phyloP scores from a whole-genome alignment of 2,113 vertebrate genomes.

The Ictalurus furcatus region DNA sequence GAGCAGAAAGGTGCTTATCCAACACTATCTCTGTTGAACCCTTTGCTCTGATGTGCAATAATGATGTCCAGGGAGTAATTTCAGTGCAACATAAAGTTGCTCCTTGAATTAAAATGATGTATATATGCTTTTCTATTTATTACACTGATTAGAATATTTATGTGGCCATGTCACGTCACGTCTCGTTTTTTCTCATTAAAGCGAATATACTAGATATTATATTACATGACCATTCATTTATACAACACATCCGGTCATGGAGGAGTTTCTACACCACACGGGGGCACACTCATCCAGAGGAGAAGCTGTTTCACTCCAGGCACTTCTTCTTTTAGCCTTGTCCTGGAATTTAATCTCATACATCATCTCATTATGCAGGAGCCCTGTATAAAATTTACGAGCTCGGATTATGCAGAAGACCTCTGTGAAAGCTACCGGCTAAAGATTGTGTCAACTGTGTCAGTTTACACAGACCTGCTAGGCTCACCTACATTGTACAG shows the following conservation, averaged over 20 bases:
- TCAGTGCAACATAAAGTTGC: neutral
- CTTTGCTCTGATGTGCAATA: constrained; percentile 7
- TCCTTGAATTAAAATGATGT: neutral
- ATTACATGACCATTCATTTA: neutral
- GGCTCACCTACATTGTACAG: neutral
- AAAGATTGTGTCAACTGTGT: neutral
- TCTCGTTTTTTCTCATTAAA: neutral
- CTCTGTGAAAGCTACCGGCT: neutral
- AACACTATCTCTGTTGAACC: constrained; percentile 20
- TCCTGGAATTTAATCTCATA: neutral
- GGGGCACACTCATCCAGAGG: constrained; percentile 22
- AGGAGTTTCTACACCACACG: constrained; percentile 28
- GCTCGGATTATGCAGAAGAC: constrained; percentile 4
- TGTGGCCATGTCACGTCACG: neutral
- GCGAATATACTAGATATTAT: no score
- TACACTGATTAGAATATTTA: neutral
- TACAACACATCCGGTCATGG: neutral
- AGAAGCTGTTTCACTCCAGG: neutral
- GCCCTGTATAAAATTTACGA: neutral
- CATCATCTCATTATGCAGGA: neutral
- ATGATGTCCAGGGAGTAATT: neutral
- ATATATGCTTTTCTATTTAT: neutral
- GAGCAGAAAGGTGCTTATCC: neutral
- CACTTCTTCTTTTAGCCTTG: neutral
- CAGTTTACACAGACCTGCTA: neutral